A percentile compares a stretch with the other conserved stretches of the same genome.
Evolutionary conservation across 2,888 invertebrate genomes (phyloP).

Genomic region (Tetropium fuscum): DNA sequence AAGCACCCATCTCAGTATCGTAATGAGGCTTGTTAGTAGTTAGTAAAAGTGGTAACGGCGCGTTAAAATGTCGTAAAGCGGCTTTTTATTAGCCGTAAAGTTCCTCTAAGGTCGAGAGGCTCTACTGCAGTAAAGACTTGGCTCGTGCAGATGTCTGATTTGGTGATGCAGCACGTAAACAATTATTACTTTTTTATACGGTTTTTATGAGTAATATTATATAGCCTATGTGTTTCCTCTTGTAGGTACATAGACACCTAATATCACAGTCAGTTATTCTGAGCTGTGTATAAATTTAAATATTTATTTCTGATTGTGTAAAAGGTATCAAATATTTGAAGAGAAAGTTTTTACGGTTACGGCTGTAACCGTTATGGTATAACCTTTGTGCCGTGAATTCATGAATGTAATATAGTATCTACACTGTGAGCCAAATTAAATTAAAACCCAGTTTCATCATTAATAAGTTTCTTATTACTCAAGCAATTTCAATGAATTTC

Average conservation of each 20-base stretch:
- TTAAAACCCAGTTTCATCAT: no score
- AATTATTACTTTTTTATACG: conserved; percentile 53
- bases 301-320: neutral
- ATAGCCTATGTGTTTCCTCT: conserved; percentile 10
- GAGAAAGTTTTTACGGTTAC: conserved; percentile 4
- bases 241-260: conserved; percentile 7
- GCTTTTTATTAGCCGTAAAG: conserved; percentile 66
- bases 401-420: neutral
- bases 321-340: neutral
- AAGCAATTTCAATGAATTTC: no score
- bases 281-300: conserved; percentile 7
- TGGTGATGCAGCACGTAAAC: conserved; percentile 59
- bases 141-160: conserved; percentile 57
- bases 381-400: no score
- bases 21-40: conserved; percentile 66
- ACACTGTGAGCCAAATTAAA: neutral
- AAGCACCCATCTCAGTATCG: conserved; percentile 56
- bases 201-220: conserved; percentile 30
- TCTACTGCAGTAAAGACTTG: conserved; percentile 46
- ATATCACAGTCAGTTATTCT: conserved; percentile 9
- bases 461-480: no score
- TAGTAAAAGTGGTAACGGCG: conserved; percentile 65
- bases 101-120: conserved; percentile 59
- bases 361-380: no score
- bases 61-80: conserved; percentile 66